Percentiles rank a stretch among this genome's conserved stretches.
These are phyloP conservation scores for Holocentrus rufus DNA, from an alignment of 2,797 vertebrate species.

Conservation along the genomic window DNA sequence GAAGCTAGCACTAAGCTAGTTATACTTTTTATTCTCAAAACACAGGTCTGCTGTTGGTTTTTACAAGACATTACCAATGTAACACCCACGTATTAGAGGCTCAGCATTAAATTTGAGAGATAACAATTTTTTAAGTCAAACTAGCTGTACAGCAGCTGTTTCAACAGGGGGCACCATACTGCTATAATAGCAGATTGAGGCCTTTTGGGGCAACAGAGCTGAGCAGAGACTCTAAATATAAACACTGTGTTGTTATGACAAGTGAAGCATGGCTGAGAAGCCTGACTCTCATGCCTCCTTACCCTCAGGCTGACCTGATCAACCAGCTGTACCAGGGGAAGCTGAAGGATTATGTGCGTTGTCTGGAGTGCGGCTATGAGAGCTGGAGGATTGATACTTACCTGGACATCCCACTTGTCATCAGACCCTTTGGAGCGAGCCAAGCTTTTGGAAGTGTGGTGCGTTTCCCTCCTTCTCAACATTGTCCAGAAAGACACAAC, in stretches of 20 bases:
- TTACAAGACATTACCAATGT: background rate
- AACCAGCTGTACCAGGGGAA: conserved; percentile 99
- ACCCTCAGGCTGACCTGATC: conserved; percentile 95
- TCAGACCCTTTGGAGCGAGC: conserved; percentile 97
- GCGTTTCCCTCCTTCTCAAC: conserved; percentile 71
- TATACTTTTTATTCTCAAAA: background rate
- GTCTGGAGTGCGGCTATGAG: conserved; percentile 97
- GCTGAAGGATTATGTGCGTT: conserved; percentile 98
- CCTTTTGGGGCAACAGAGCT: background rate
- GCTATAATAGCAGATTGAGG: background rate
- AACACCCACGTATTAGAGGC: too few species aligned
- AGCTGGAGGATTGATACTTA: conserved; percentile 99
- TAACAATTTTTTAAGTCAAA: background rate
- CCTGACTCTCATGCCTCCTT: conserved; percentile 53
- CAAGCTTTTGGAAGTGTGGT: conserved; percentile 99
- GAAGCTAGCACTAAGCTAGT: too few species aligned
- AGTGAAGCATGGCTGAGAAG: conserved; percentile 21
- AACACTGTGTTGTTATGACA: conserved; percentile 26
- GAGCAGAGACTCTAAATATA: conserved; percentile 4
- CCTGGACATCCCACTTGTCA: conserved; percentile 98
- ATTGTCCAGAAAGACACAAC: background rate
- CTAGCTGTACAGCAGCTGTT: background rate
- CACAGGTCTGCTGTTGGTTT: background rate
- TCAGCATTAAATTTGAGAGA: too few species aligned
- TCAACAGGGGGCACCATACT: background rate